These are phyloP conservation scores for Ladona fulva DNA, from an alignment of 1,140 invertebrate genomes.

Conservation along the genomic window DNA sequence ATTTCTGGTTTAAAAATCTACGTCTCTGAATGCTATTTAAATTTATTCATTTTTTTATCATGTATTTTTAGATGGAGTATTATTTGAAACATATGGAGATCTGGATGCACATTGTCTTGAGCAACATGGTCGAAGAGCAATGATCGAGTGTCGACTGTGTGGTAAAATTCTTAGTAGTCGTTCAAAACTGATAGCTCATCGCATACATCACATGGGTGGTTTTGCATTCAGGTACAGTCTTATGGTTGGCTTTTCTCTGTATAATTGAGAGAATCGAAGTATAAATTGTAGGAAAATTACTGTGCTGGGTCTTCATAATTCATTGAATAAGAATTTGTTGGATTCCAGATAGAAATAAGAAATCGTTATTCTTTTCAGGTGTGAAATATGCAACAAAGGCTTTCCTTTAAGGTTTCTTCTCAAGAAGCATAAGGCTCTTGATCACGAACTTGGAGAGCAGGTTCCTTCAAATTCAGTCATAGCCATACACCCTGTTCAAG, in stretches of 20 bases:
- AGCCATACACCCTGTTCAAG: background rate
- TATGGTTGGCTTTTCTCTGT: too few species aligned
- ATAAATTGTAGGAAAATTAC: too few species aligned
- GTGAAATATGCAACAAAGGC: constrained; percentile 12
- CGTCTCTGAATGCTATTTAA: too few species aligned
- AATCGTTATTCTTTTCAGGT: background rate
- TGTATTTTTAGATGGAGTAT: background rate
- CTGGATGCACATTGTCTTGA: constrained; percentile 7
- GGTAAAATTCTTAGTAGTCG: constrained; percentile 3
- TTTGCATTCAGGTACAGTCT: constrained; percentile 9
- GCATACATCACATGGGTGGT: constrained; percentile 4
- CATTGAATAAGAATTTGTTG: background rate
- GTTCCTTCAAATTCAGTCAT: background rate
- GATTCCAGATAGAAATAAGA: background rate
- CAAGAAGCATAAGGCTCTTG: background rate
- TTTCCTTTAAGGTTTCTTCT: constrained; percentile 5
- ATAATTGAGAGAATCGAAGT: too few species aligned
- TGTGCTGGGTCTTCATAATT: too few species aligned
- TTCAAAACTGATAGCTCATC: background rate
- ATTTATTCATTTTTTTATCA: background rate
- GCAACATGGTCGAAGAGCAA: background rate
- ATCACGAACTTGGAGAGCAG: background rate
- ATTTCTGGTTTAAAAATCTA: too few species aligned
- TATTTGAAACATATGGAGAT: constrained; percentile 13
- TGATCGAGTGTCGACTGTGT: constrained; percentile 6